Evolutionary conservation across 2,113 vertebrate genomes (phyloP), one percentile per base, ranked within the genome.

Genomic region (Trogon melanurus): DNA sequence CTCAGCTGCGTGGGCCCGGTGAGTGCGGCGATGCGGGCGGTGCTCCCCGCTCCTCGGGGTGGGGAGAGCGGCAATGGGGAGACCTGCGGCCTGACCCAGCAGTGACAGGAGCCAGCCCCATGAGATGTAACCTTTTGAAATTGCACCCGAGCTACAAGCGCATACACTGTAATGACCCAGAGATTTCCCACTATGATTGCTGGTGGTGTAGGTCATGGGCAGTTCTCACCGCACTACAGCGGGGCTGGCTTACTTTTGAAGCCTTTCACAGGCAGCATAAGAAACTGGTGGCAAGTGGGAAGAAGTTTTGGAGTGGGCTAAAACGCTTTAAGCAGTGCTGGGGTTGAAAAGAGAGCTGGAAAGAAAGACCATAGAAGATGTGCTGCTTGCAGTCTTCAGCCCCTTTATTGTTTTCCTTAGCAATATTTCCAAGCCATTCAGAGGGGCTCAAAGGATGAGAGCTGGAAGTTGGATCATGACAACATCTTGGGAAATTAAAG

Each of bases 321-420:
- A 1, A 15, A 9, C 3, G 26, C 11, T n/a, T 25, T 30, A 34
- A 14, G n/a, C 22, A 21, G 2, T 45, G 32, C 9, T n/a, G 1
- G 56, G 29, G 3, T 44, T 80, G 48, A 20, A 36, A 16, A 10
- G 0, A 9, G 16, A 62, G 47, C 21, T 53, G 58, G 26, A 15
- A n/a, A 67, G 54, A 72, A 5, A 47, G 22, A 20, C 29, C 10
- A 0, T 1, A 3, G 41, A 41, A 41, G 41, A 41, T 41, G 36
- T 3, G 19, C 32, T 27, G 9, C 14, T 29, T 36, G 1, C 13
- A 32, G 41, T 16, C 5, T 21, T 50, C 48, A 48, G 29, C 25
- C 23, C 16, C 47, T 83, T 18, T 20, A 10, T 79, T 51, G 12
- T 36, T 47, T 11, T 6, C 3, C 18, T 30, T 4, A 32, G 38